A percentile compares a stretch with the other conserved stretches of the same genome.
phyloP scores from a whole-genome alignment of 1,140 invertebrate species.

The Leptestheria dahalacensis region DNA sequence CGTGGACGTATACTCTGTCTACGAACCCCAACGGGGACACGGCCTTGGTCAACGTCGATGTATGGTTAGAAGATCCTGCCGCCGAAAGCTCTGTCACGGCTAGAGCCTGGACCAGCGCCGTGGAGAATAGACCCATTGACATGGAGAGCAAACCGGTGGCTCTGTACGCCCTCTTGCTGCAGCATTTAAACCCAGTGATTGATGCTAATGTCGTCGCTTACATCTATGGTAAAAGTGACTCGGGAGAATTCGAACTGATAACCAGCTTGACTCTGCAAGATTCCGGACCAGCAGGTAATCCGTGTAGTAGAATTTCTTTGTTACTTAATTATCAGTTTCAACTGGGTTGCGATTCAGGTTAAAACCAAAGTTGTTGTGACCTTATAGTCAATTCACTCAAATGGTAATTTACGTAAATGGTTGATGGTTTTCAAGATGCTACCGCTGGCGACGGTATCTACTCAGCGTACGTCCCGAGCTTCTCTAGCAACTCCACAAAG shows the following conservation, averaged over 20 bases:
- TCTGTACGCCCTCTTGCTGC: not conserved
- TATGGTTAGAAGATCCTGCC: not conserved
- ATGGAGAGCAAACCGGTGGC: not conserved
- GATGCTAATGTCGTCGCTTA: not conserved
- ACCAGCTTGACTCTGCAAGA: not conserved
- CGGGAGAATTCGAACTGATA: not conserved
- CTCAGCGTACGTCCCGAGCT: not conserved
- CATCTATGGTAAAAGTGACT: not conserved
- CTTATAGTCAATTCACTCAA: no score
- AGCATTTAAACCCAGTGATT: not conserved
- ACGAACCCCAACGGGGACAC: not conserved
- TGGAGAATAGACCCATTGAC: not conserved
- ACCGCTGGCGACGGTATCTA: not conserved
- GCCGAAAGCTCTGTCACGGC: not conserved
- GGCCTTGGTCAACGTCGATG: not conserved
- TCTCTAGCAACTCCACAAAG: not conserved
- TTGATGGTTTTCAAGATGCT: not conserved
- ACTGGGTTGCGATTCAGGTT: no score
- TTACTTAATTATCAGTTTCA: no score
- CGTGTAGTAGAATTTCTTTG: no score
- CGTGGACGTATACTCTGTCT: no score
- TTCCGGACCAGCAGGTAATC: not conserved
- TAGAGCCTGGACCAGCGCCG: not conserved
- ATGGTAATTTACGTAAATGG: no score
- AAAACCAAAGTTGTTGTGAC: no score